Percentiles rank a stretch among this genome's conserved stretches.
phyloP scores from a whole-genome alignment of 2,888 invertebrate genomes.

The Eupithecia tripunctaria region DNA sequence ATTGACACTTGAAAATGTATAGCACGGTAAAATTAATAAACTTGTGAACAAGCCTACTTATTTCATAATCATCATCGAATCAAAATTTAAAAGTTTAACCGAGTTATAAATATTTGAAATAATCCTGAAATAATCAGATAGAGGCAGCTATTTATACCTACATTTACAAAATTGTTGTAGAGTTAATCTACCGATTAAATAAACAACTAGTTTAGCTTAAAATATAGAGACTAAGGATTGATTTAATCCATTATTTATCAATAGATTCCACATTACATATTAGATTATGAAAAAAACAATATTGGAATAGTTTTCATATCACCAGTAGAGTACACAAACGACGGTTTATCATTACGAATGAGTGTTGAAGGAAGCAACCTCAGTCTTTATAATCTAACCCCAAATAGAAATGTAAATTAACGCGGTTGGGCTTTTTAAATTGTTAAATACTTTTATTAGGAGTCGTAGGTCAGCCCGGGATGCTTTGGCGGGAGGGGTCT shows the following conservation, averaged over 20 bases:
- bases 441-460: neutral
- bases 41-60: constrained; percentile 8
- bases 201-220: constrained; percentile 31
- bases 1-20: constrained; percentile 28
- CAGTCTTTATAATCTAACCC: constrained; percentile 66
- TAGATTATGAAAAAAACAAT: constrained; percentile 33
- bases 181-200: constrained; percentile 34
- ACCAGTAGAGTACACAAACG: constrained; percentile 60
- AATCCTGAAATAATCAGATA: constrained; percentile 33
- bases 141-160: constrained; percentile 38
- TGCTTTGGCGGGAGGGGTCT: constrained; percentile 45
- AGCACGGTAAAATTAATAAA: constrained; percentile 32
- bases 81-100: constrained; percentile 27
- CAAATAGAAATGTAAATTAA: neutral
- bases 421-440: neutral
- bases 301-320: constrained; percentile 41
- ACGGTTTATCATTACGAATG: constrained; percentile 68
- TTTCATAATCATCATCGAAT: constrained; percentile 2
- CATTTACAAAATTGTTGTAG: constrained; percentile 32
- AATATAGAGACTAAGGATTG: constrained; percentile 22
- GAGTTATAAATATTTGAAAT: constrained; percentile 22
- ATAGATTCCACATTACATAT: constrained; percentile 33
- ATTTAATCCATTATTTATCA: constrained; percentile 26
- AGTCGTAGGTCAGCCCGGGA: neutral
- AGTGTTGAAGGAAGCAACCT: constrained; percentile 72